Base-by-base conservation (phyloP, 2,113 vertebrate genomes). In the Sialia sialis region DNA sequence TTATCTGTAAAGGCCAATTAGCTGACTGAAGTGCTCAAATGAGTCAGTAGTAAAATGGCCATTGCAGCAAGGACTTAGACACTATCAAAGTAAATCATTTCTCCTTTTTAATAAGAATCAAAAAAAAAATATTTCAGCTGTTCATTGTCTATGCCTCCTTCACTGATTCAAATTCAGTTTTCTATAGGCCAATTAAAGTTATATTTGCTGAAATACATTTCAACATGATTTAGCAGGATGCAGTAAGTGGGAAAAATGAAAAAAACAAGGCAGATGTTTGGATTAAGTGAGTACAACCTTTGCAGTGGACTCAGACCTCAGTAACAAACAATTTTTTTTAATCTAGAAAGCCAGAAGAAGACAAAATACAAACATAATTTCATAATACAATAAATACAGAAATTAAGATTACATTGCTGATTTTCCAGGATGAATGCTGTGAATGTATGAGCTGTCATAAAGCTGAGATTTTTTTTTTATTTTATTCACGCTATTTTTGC, bases 1-100 rank as follows among this genome's bases (percentile, higher is more conserved):
- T 90, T 94, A 77, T 68, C 43, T 85, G 25, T 52, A 78, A 94
- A 78, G 44, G 30, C n/a, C 67, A 93, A 81, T 93, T 84, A 92
- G 55, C 48, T 84, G 77, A 18, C 41, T 81, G 84, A 72, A 66
- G 41, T 60, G 43, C 12, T 92, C 68, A 79, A 36, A 89, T 69
- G 29, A 43, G 34, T 68, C 55, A 41, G 62, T 9, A 70, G 63
- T n/a, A 75, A 90, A 76, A 75, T 10, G 74, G 25, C 11, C 4
- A 46, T 51, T 67, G 48, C 30, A 66, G 30, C 56, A 91, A 89
- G 77, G 63, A 36, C 62, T 63, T 49, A 19, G 18, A 29, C 49
- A 51, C 46, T 80, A 51, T 59, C 51, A 56, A 34, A 39, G 7
- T 59, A 88, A 90, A 67, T 72, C 0, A 83, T 32, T 83, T 60